Conservation (phyloP, 2,113 vertebrate genomes). For the Ophiodon elongatus region DNA sequence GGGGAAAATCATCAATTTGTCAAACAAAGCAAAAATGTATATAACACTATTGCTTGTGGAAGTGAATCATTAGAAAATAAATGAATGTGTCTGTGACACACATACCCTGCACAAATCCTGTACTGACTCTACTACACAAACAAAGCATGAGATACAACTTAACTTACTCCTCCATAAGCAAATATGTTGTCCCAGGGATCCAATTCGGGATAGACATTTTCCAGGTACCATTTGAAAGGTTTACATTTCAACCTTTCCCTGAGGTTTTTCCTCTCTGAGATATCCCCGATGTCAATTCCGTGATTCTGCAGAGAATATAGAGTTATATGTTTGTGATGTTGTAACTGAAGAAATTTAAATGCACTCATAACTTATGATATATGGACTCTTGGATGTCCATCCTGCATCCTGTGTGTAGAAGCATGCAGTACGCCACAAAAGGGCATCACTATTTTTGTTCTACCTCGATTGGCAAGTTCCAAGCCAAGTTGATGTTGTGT, state of each 20-base stretch:
- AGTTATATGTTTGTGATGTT: not conserved
- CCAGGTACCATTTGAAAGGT: constrained; percentile 96
- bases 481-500: constrained; percentile 83
- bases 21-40: not conserved
- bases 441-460: not conserved
- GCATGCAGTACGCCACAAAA: not conserved
- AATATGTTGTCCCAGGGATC: constrained; percentile 55
- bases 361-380: not conserved
- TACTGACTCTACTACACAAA: rapidly evolving
- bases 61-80: not conserved
- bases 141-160: rapidly evolving
- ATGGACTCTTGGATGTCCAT: not conserved
- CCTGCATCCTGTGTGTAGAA: not conserved
- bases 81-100: not conserved
- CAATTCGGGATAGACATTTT: constrained; percentile 92
- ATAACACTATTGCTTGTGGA: not conserved
- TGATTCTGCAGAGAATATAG: constrained; percentile 85
- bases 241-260: constrained; percentile 92
- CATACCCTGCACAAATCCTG: not conserved
- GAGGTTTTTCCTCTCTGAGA: constrained; percentile 90
- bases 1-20: not conserved
- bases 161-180: constrained; percentile 78
- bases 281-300: constrained; percentile 93
- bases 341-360: not conserved
- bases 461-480: constrained; percentile 85